Evolutionary conservation across 2,797 vertebrate genomes (phyloP), one percentile per base, ranked within the genome.

Genomic region (Silurus aristotelis): DNA sequence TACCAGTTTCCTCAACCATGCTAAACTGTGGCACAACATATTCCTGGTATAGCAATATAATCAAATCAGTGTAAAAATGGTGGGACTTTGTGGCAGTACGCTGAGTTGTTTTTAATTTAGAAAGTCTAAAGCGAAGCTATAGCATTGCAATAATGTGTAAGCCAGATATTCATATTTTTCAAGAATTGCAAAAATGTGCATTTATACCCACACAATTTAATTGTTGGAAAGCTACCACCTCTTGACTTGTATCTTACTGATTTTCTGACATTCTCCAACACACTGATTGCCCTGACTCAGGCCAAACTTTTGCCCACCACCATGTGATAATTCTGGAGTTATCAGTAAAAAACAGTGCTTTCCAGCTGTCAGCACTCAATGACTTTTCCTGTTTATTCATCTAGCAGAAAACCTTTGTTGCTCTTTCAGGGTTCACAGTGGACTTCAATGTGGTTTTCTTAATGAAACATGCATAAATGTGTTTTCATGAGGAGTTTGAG

Each of bases 301-400:
- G 31, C 71, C n/a, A 71, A 46, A 83, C 63, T 7, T 38, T 22
- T 56, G 38, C 72, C 48, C 76, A 66, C 7, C 43, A 58, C 27
- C 85, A 84, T 88, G 64, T 87, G 88, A 85, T 79, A 84, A 38
- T 82, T 46, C 56, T 78, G 58, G 56, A n/a, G 7, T 22, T 38
- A 8, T 61, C 27, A 43, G 56, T 43, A 61, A 61, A 78, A 78
- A 10, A 31, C 2, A 10, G 6, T 52, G 56, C 19, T 77, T 60
- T 60, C 75, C 27, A 60, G 75, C 75, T 77, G 75, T 60, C 56
- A 13, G 10, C 17, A 13, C 27, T 77, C 75, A 60, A 56, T 38
- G 55, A 6, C 75, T 22, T 38, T 60, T 77, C 75, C 75, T 77
- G 75, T 77, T 60, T 77, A 77, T 27, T 77, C 52, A 20, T 19